Conservation (phyloP, 2,113 vertebrate genomes). For the Rattus norvegicus region GRCr8 NC_086023.1:73072001-73072500, state of each 20-base stretch:
- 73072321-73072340: background rate
- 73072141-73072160: background rate
- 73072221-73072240: background rate
- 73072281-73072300: background rate
- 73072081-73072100: constrained; percentile 55
- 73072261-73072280: constrained; percentile 22
- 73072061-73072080: constrained; percentile 17
- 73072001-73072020: background rate
- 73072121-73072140: background rate
- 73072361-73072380: background rate
- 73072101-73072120: background rate
- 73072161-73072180: background rate
- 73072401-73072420: too few species aligned
- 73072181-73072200: constrained; percentile 26
- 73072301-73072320: background rate
- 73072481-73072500: background rate
- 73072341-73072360: background rate
- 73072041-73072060: background rate
- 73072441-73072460: too few species aligned
- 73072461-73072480: constrained; percentile 19
- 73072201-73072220: background rate
- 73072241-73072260: background rate
- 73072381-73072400: background rate
- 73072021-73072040: constrained; percentile 13
- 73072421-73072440: too few species aligned